Evolutionary conservation across 1,140 invertebrate species (phyloP), one percentile per base, ranked within the genome.

Genomic region (Drosophila melanica): DNA sequence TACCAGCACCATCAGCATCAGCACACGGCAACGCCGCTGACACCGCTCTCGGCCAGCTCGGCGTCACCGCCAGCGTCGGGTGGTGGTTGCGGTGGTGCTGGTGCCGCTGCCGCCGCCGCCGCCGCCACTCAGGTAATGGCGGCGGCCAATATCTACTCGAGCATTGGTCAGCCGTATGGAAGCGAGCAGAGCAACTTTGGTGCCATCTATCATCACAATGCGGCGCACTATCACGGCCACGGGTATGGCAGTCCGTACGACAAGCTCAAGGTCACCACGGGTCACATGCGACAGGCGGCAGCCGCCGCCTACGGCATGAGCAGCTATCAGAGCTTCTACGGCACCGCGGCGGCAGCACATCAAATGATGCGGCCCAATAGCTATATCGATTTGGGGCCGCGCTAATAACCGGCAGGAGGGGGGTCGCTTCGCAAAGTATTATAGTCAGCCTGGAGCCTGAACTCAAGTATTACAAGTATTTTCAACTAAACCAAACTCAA

Each of bases 171-270:
- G 47, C 92, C 93, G 0, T 93, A 93, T 73, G 85, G 79, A 11
- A 74, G 85, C 8, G 93, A 94, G 59, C 90, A 93, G 59, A 93
- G 93, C 45, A 92, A 92, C 39, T 93, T 93, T 66, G 93, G 93
- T 4, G 93, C 93, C 3, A 92, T 93, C 33, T 93, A 93, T 86
- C 93, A 92, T 67, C 76, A 90, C 48, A 90, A 90, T 65, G 81
- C 81, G 5, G 76, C 90, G 18, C 79, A 91, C 20, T 73, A 75
- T 30, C 89, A 91, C 47, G 58, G 75, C 6, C 82, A 90, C 18
- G 62, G 63, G 4, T 92, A 92, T 54, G 87, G 72, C 39, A 91
- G 68, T 67, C 91, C 91, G 11, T 92, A 92, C 58, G 91, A 92
- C 23, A 92, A 92, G 77, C 76, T 91, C 10, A 92, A 92, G 68